A percentile compares a stretch with the other conserved stretches of the same genome.
phyloP scores from a whole-genome alignment of 2,888 invertebrate genomes.

The Melipona beecheii region DNA sequence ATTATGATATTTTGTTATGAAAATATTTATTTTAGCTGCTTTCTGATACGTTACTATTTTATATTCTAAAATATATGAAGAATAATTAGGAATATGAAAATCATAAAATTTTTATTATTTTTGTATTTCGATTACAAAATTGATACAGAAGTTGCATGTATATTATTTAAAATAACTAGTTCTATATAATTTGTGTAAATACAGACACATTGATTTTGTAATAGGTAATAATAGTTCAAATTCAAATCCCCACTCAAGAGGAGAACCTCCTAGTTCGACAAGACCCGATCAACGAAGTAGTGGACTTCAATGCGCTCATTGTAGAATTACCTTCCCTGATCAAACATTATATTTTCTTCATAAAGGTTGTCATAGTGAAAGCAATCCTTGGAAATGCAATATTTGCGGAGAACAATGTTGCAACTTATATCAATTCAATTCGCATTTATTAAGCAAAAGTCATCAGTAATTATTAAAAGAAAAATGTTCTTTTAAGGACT shows the following conservation, averaged over 20 bases:
- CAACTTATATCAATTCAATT: slow-evolving; percentile 98
- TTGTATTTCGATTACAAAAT: not conserved
- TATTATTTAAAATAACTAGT: not conserved
- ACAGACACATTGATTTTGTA: slow-evolving; percentile 37
- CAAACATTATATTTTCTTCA: slow-evolving; percentile 98
- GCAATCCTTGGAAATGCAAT: slow-evolving; percentile 98
- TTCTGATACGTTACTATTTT: not conserved
- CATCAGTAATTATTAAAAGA: slow-evolving; percentile 86
- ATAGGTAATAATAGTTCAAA: slow-evolving; percentile 68
- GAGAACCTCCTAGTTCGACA: slow-evolving; percentile 88
- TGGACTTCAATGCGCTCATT: slow-evolving; percentile 93
- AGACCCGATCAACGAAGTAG: slow-evolving; percentile 86
- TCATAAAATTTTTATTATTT: not conserved
- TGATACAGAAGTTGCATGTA: not conserved
- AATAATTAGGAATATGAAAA: not conserved
- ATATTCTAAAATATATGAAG: not conserved
- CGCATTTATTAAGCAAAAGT: slow-evolving; percentile 96
- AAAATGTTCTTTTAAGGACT: slow-evolving; percentile 18
- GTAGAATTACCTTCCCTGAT: slow-evolving; percentile 96
- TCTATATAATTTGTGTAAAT: not conserved
- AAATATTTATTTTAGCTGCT: not conserved
- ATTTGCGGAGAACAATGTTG: slow-evolving; percentile 98
- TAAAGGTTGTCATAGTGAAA: slow-evolving; percentile 98
- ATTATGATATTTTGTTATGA: not conserved
- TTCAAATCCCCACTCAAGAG: slow-evolving; percentile 84